A percentile compares a stretch with the other conserved stretches of the same genome.
phyloP scores from a whole-genome alignment of 2,797 vertebrate genomes.

The Rhyacichthys aspro region DNA sequence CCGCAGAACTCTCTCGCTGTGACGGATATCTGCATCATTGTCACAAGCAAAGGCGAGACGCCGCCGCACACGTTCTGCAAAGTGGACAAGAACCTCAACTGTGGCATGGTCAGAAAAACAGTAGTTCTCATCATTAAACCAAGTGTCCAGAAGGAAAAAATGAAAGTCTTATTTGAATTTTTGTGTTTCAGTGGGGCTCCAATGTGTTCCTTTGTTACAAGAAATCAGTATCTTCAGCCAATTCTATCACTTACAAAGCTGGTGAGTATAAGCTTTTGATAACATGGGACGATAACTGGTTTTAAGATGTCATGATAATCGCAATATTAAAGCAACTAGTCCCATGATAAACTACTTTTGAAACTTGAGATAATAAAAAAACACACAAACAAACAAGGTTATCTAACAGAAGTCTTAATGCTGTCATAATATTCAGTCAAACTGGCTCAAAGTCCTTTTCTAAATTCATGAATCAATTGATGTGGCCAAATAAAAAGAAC shows the following conservation, averaged over 20 bases:
- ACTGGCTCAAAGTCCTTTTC: too few species aligned
- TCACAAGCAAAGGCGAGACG: constrained; percentile 95
- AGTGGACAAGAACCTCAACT: constrained; percentile 98
- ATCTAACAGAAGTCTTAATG: too few species aligned
- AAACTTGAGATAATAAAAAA: too few species aligned
- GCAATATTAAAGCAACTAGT: too few species aligned
- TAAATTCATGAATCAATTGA: too few species aligned
- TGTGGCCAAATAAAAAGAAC: too few species aligned
- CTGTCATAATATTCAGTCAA: too few species aligned
- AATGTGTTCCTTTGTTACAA: constrained; percentile 98
- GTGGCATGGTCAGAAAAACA: constrained; percentile 88
- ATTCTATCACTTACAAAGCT: constrained; percentile 95
- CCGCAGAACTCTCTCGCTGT: constrained; percentile 95
- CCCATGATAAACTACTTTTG: too few species aligned
- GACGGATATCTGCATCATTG: constrained; percentile 95
- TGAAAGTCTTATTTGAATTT: neutral
- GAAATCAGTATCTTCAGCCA: constrained; percentile 96
- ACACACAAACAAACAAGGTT: too few species aligned
- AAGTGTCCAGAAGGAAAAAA: fast-evolving
- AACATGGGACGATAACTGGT: neutral
- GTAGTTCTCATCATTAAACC: neutral
- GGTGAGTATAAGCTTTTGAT: constrained; percentile 80
- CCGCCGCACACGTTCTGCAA: constrained; percentile 98
- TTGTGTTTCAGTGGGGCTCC: constrained; percentile 92
- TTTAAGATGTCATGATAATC: neutral